Conservation (phyloP, 2,888 invertebrate genomes). For the Thalpophila matura region DNA sequence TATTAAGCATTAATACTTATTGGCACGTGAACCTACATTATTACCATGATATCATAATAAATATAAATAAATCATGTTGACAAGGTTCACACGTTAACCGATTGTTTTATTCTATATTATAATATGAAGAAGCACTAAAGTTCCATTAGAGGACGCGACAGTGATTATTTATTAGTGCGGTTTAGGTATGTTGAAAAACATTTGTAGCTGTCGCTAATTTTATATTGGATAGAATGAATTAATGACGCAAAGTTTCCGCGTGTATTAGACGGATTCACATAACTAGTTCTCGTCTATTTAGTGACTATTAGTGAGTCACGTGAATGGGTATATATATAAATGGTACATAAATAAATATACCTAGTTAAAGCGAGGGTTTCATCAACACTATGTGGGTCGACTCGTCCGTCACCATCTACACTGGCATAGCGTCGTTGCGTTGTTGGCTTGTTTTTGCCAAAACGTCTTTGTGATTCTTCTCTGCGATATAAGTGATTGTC, state of each 20-base stretch:
- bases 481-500: not conserved
- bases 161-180: not conserved
- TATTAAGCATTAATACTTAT: slow-evolving; percentile 29
- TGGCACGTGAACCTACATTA: slow-evolving; percentile 1
- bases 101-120: no score
- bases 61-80: no score
- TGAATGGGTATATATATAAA: slow-evolving; percentile 61
- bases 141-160: not conserved
- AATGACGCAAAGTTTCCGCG: slow-evolving; percentile 39
- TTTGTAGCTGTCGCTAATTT: not conserved
- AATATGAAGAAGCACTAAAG: slow-evolving; percentile 7
- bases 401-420: slow-evolving; percentile 67
- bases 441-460: slow-evolving; percentile 7
- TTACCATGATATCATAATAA: slow-evolving; percentile 8
- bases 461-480: not conserved
- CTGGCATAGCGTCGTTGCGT: slow-evolving; percentile 52
- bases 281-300: slow-evolving; percentile 39
- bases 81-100: not conserved
- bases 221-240: slow-evolving; percentile 18
- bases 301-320: slow-evolving; percentile 69
- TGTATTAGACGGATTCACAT: slow-evolving; percentile 47
- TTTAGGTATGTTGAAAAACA: not conserved
- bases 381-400: slow-evolving; percentile 80
- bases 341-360: slow-evolving; percentile 68
- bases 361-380: slow-evolving; percentile 71